Percentiles rank a stretch among this genome's conserved stretches.
phyloP scores from a whole-genome alignment of 2,888 invertebrate genomes.

The Acanthosepion lycidas region DNA sequence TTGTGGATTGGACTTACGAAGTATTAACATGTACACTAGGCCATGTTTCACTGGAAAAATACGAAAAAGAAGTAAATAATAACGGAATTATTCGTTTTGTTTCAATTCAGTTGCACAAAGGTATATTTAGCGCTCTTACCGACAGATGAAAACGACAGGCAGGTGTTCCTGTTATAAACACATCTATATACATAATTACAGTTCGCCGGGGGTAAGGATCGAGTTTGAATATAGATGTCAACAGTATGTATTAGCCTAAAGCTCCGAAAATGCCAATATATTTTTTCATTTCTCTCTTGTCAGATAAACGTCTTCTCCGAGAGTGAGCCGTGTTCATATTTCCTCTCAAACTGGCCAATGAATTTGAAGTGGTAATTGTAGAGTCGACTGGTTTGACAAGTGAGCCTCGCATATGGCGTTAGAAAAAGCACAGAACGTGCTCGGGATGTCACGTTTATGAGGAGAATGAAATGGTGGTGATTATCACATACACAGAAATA shows the following conservation, averaged over 20 bases:
- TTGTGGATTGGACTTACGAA: too few species aligned
- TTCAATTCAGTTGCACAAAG: too few species aligned
- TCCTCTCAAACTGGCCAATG: neutral
- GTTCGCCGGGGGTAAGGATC: neutral
- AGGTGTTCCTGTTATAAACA: neutral
- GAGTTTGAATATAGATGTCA: too few species aligned
- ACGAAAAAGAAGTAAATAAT: too few species aligned
- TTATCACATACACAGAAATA: neutral
- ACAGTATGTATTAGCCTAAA: too few species aligned
- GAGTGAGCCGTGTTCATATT: neutral
- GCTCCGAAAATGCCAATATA: too few species aligned
- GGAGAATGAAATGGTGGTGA: neutral
- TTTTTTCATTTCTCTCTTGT: neutral
- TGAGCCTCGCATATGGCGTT: neutral
- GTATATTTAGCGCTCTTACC: neutral
- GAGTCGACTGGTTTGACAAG: neutral
- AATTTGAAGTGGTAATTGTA: neutral
- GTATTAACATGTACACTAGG: too few species aligned
- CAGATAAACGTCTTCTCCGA: neutral
- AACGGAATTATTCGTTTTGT: too few species aligned
- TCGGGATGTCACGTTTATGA: neutral
- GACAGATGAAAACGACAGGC: neutral
- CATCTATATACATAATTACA: neutral
- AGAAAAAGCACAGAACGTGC: neutral
- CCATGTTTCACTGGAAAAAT: too few species aligned